These are phyloP conservation scores for Microcebus murinus DNA, from an alignment of 2,113 vertebrate genomes.

Conservation along the genomic window DNA sequence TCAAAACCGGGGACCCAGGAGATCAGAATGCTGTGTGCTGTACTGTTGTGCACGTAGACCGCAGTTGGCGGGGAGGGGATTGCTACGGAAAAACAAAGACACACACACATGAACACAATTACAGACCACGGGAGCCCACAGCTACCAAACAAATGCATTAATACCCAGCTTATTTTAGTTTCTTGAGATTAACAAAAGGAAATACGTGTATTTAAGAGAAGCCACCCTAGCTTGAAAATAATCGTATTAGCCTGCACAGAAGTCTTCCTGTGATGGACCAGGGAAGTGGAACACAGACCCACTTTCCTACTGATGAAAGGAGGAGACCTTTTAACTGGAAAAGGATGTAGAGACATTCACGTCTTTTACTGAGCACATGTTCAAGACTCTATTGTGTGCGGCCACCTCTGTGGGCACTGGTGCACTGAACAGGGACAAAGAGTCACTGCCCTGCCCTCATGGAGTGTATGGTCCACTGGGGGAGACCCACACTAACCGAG, in stretches of 20 bases:
- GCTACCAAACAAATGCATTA: background rate
- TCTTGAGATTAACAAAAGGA: background rate
- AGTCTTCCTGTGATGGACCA: background rate
- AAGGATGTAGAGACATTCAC: background rate
- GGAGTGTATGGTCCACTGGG: background rate
- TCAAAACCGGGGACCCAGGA: conserved; percentile 94
- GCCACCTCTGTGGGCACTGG: background rate
- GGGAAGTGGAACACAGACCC: background rate
- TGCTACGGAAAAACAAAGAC: conserved; percentile 66
- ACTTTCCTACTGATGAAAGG: background rate
- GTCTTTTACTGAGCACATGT: background rate
- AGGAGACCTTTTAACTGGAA: background rate
- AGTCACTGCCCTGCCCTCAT: rapidly evolving
- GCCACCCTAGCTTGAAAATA: background rate
- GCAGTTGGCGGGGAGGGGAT: conserved; percentile 79
- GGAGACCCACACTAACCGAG: background rate
- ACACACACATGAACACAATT: background rate
- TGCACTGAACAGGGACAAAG: background rate
- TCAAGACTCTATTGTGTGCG: background rate
- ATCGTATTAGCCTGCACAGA: background rate
- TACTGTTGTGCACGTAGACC: conserved; percentile 83
- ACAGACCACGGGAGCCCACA: background rate
- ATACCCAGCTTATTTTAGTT: background rate
- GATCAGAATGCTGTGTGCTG: conserved; percentile 85
- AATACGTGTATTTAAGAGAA: background rate